Base-by-base conservation (phyloP, 2,888 invertebrate genomes). In the Polyommatus iphigenia region DNA sequence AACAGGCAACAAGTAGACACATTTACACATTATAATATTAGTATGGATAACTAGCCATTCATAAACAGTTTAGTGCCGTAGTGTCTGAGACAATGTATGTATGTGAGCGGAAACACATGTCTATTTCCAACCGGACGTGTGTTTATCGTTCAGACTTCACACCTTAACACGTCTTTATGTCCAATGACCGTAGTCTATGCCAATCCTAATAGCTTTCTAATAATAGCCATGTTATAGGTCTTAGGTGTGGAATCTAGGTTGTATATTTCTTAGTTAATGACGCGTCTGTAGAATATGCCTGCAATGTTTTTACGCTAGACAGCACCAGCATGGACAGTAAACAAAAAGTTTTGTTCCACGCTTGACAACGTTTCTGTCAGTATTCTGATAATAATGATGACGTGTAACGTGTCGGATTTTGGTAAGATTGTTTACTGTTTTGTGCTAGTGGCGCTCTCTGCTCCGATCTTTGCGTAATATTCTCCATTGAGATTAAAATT, bases 51-150 rank as follows among this genome's bases (percentile, higher is more conserved):
- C 13, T 10, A 67, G 29, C 67, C 67, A 29, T 41, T 75, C 46
- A 32, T 46, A 41, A 50, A 72, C 54, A 57, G 18, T 62, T 62
- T 62, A 62, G n/a, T n/a, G 36, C 10, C 77, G 54, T 72, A 54
- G n/a, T 36, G 71, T 71, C 32, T 62, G 62, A 77, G n/a, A 76
- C 80, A 80, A 76, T 79, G 78, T 75, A 83, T 83, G 82, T 83
- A 80, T 77, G 84, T 81, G 83, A 81, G 90, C 90, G 92, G 91
- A 92, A 91, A 87, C 88, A 85, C 41, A 84, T 88, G 91, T 92
- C 93, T 93, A 93, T 93, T 91, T 90, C 91, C 84, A 89, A 90
- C 93, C 92, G 93, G 93, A 93, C 89, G 91, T 86, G 83, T 85
- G 88, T 87, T 85, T 90, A 90, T 91, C 90, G 90, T 90, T 84